Conservation (phyloP, 1,140 invertebrate species). For the Megalopta genalis region DNA sequence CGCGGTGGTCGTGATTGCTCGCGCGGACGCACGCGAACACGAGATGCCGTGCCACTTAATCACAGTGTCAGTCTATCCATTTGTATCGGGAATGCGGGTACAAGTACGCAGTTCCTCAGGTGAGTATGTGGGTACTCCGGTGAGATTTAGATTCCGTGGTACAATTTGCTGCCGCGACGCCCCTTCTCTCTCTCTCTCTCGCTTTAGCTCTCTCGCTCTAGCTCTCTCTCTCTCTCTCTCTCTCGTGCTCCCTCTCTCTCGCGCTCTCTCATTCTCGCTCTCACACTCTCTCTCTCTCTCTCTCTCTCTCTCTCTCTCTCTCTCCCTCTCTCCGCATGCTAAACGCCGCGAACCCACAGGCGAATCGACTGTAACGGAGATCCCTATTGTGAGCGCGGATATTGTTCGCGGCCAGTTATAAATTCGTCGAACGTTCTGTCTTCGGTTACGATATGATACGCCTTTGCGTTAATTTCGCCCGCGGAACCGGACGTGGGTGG, state of each 20-base stretch:
- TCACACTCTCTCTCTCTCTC: too few species aligned
- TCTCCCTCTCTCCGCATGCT: not conserved
- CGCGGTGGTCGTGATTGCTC: not conserved
- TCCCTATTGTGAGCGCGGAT: constrained; percentile 21
- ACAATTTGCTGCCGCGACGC: constrained; percentile 45
- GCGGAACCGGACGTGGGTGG: too few species aligned
- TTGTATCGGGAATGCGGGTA: constrained; percentile 60
- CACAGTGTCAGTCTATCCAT: constrained; percentile 49
- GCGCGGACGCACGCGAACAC: constrained; percentile 28
- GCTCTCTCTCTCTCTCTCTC: not conserved
- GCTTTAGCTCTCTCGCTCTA: too few species aligned
- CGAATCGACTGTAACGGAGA: constrained; percentile 47
- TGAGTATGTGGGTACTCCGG: constrained; percentile 39
- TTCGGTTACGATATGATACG: constrained; percentile 5
- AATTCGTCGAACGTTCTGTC: constrained; percentile 22
- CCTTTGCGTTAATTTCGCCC: constrained; percentile 10
- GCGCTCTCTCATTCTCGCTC: too few species aligned
- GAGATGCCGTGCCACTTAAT: constrained; percentile 44
- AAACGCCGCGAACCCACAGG: constrained; percentile 18
- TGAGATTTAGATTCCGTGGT: constrained; percentile 60
- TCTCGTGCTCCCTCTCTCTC: too few species aligned
- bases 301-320: too few species aligned
- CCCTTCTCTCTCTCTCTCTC: not conserved
- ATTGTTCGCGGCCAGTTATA: constrained; percentile 29
- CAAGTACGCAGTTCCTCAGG: constrained; percentile 41